Base-by-base conservation (phyloP, 2,113 vertebrate species). In the Procavia capensis region DNA sequence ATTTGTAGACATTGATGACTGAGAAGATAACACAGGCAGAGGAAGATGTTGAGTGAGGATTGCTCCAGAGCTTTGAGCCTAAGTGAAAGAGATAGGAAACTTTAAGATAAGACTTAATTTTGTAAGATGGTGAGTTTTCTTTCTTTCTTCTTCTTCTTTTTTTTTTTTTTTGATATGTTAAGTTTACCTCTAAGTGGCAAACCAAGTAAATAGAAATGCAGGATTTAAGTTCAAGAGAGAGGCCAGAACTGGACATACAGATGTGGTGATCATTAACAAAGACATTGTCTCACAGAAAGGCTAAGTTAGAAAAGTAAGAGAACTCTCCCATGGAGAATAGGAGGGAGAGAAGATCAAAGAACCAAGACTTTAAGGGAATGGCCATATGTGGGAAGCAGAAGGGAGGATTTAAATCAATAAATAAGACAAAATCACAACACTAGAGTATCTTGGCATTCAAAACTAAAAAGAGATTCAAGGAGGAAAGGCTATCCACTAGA, bases 341-440 rank as follows among this genome's bases (percentile, higher is more conserved):
- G 29, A 74, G 41, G 86, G n/a, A 72, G 7, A 80, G 31, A 78
- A 50, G 9, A 54, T 34, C 76, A 59, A 85, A 90, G 84, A 89
- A 91, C n/a, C 6, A 70, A 90, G 14, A n/a, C n/a, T 59, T 64
- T 45, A 79, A 54, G 75, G 85, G 66, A 94, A 89, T 45, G 94
- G 24, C 66, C 9, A 66, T 27, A 29, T 7, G 74, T 45, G 59
- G 16, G 19, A 80, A 45, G 83, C 70, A 95, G 70, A 74, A 36
- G 27, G 22, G 91, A 61, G 27, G 72, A 76, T 59, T 92, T 76
- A 50, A 91, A 57, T 84, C n/a, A 81, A 20, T 25, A 64, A 94
- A 70, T 22, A 50, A 45, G 24, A n/a, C 50, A 91, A 70, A 85
- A 76, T 31, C 27, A 85, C 36, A 93, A 90, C 66, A 87, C 19